Conservation (phyloP, 2,797 vertebrate species). For the Pseudomugil gertrudae region DNA sequence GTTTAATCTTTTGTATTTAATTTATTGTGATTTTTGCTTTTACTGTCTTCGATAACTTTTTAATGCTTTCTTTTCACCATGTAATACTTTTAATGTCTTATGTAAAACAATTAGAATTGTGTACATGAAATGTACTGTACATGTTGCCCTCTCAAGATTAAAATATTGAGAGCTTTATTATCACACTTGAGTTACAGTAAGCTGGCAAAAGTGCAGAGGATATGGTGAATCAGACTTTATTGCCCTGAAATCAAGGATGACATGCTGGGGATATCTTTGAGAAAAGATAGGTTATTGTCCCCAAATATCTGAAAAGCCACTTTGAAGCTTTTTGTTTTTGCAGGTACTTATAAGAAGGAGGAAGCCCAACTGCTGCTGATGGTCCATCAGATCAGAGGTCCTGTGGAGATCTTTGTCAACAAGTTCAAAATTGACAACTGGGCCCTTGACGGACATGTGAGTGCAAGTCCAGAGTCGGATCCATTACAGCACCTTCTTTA, state of each 20-base stretch:
- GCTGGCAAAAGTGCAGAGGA: background rate
- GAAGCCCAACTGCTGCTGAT: constrained; percentile 96
- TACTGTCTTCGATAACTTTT: no score
- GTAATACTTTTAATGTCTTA: no score
- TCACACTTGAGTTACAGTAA: background rate
- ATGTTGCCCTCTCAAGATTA: no score
- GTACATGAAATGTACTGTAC: no score
- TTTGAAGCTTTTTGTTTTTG: background rate
- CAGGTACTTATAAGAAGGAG: constrained; percentile 93
- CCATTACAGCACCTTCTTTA: constrained; percentile 14
- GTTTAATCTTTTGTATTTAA: no score
- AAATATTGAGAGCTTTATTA: background rate
- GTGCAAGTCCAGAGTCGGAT: constrained; percentile 63
- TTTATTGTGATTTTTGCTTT: no score
- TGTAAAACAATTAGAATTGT: no score
- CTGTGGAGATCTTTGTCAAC: constrained; percentile 92
- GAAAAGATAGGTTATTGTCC: background rate
- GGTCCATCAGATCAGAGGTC: constrained; percentile 93
- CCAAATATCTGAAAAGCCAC: background rate
- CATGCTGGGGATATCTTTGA: background rate
- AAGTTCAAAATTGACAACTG: constrained; percentile 97
- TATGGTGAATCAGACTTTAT: no score
- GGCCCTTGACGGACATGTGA: constrained; percentile 96
- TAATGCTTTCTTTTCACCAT: no score
- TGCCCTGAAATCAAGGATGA: no score